These are phyloP conservation scores for Scaptomyza graminum DNA, from an alignment of 1,140 invertebrate species.

Conservation along the genomic window DNA sequence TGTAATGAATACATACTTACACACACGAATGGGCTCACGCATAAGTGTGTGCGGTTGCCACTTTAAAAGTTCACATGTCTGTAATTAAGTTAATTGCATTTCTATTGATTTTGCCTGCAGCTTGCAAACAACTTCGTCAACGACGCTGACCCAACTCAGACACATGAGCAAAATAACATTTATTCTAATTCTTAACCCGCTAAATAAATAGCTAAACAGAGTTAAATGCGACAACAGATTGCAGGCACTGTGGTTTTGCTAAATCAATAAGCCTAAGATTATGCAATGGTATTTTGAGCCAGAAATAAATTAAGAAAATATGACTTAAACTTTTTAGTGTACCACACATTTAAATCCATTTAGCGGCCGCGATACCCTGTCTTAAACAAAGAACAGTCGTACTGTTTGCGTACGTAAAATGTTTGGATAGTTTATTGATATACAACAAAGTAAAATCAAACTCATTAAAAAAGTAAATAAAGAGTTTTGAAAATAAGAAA, in stretches of 20 bases:
- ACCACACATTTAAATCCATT: no score
- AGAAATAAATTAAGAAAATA: no score
- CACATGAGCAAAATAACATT: neutral
- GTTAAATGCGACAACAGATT: neutral
- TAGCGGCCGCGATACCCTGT: no score
- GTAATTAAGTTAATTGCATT: conserved; percentile 74
- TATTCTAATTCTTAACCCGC: neutral
- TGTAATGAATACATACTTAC: conserved; percentile 23
- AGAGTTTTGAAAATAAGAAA: neutral
- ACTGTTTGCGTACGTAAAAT: no score
- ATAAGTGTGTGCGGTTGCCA: conserved; percentile 34
- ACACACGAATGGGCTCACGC: conserved; percentile 9
- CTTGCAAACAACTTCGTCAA: neutral
- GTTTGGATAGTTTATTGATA: no score
- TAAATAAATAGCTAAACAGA: neutral
- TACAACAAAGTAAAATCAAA: neutral
- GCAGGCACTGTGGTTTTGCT: neutral
- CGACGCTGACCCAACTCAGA: conserved; percentile 1
- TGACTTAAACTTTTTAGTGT: no score
- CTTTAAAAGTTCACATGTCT: conserved; percentile 55
- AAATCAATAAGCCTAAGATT: conserved; percentile 21
- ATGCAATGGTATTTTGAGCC: neutral
- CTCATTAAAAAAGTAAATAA: neutral
- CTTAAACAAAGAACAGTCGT: no score
- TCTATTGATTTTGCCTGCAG: conserved; percentile 52